phyloP scores from a whole-genome alignment of 2,888 invertebrate genomes.

The Tipula helvola region DNA sequence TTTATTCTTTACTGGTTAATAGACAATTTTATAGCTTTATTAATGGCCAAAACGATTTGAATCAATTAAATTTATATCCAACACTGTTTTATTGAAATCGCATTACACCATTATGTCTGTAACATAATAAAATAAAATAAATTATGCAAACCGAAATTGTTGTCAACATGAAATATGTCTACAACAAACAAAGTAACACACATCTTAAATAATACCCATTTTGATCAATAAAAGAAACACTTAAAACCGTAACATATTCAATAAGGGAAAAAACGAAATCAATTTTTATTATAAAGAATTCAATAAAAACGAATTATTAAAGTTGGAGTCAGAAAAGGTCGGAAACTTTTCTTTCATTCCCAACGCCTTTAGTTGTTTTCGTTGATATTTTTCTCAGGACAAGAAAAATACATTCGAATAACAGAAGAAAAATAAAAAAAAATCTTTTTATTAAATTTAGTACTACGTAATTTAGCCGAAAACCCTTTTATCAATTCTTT shows the following conservation, averaged over 20 bases:
- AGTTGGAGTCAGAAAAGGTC: not conserved
- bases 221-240: not conserved
- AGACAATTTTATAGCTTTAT: no score
- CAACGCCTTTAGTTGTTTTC: not conserved
- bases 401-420: not conserved
- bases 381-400: not conserved
- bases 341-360: not conserved
- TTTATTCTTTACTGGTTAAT: no score
- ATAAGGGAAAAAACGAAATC: not conserved
- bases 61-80: no score
- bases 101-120: no score
- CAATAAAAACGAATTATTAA: not conserved
- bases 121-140: not conserved
- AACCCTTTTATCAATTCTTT: not conserved
- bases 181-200: not conserved
- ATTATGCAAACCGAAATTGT: not conserved
- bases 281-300: not conserved
- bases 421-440: not conserved
- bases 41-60: no score
- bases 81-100: no score
- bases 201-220: not conserved
- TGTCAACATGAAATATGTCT: not conserved
- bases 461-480: not conserved
- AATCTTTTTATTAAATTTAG: not conserved
- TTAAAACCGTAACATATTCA: not conserved